Evolutionary conservation across 2,888 invertebrate species (phyloP).

Genomic region (Metalampra italica): DNA sequence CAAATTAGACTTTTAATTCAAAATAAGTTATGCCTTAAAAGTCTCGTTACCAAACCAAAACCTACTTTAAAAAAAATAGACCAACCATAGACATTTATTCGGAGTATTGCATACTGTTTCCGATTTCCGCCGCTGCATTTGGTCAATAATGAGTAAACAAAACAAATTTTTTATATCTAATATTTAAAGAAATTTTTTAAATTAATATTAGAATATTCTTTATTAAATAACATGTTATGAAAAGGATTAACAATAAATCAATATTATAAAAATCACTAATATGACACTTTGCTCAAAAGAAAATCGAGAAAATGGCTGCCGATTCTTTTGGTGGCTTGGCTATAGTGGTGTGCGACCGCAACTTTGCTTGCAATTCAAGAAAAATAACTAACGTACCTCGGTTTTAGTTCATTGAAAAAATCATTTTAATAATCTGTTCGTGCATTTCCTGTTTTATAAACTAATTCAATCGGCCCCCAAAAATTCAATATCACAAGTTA

Average conservation of each 20-base stretch:
- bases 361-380: constrained; percentile 18
- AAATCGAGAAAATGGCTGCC: constrained; percentile 32
- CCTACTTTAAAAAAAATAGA: too few relatives aligned
- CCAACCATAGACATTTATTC: too few relatives aligned
- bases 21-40: too few relatives aligned
- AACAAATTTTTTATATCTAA: too few relatives aligned
- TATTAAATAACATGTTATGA: too few relatives aligned
- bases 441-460: constrained; percentile 4
- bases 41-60: too few relatives aligned
- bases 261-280: neutral
- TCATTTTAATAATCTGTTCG: constrained; percentile 13
- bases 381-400: constrained; percentile 1
- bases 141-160: too few relatives aligned
- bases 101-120: too few relatives aligned
- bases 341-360: constrained; percentile 18
- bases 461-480: constrained; percentile 6
- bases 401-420: constrained; percentile 7
- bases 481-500: constrained; percentile 56
- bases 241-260: neutral
- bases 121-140: too few relatives aligned
- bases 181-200: too few relatives aligned
- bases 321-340: constrained; percentile 16
- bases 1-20: too few relatives aligned
- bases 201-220: too few relatives aligned
- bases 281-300: neutral